Base-by-base conservation (phyloP, 2,888 invertebrate species). In the Helleia helle region DNA sequence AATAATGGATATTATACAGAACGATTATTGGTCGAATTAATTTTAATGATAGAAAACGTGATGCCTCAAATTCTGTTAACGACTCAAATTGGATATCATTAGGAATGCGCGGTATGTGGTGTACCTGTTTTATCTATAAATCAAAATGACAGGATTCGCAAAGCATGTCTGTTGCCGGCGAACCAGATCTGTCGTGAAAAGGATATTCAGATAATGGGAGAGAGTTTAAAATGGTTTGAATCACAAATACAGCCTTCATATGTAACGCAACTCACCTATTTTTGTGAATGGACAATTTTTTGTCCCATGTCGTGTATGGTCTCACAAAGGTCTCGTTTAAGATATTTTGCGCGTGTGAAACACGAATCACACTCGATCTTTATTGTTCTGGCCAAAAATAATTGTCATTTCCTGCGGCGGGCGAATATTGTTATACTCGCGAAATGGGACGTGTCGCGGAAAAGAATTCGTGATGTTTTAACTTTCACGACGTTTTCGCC, bases 371-470 rank as follows among this genome's bases (percentile, higher is more conserved):
- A 80, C 74, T 71, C 63, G 65, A 62, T 65, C 67, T 67, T 65
- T 67, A 69, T 67, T 70, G 73, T 71, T 65, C 71, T 70, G 61
- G 68, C 70, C 74, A 22, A 71, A 77, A 76, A 81, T 85, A 85
- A 86, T 86, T 80, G 81, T 85, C 81, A 83, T 84, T 83, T 85
- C 85, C 85, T 85, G 85, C 76, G 81, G 83, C 74, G 63, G 62
- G 51, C 36, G 51, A 55, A 57, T 55, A 59, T 56, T 59, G 50
- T 60, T 59, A 58, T 56, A 56, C 47, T 46, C 40, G 52, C 52
- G 51, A 54, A 48, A 48, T 48, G 49, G 49, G 44, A 49, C 52
- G 48, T 56, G 57, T 58, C 59, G 58, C 56, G 48, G 29, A 39
- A 52, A 59, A 58, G 54, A 58, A 57, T 58, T 64, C 56, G 50